Base-by-base conservation (phyloP, 2,797 vertebrate genomes). In the Pipistrellus pipistrellus region DNA sequence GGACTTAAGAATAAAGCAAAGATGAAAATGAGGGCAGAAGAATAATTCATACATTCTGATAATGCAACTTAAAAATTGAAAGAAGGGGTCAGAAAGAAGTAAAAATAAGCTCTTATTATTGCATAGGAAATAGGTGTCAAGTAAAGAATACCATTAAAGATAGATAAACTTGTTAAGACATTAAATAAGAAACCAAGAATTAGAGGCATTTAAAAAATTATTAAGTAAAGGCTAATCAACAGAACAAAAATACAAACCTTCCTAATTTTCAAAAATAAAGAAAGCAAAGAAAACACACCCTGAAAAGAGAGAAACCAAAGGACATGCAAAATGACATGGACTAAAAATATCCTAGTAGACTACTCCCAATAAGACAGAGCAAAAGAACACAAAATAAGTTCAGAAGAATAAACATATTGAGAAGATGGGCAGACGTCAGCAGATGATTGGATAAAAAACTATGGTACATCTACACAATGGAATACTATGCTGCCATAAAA, bases 201-300 rank as follows among this genome's bases (percentile, higher is more conserved):
- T 15, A 8, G 5, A 85, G 20, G n/a, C 44, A 81, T 80, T 88
- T 71, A 3, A 75, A 59, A 93, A n/a, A 14, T 85, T 92, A 2
- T 72, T 72, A 71, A 84, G 30, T 84, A 83, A 92, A 75, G 11
- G 32, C 18, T 80, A 77, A 30, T 41, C 69, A 69, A 78, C 0
- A 69, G 62, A 91, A 85, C n/a, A 88, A 90, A 83, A 46, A 55
- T 72, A 66, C 1, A 91, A 84, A 68, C 11, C 62, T 59, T 71
- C 48, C 35, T 88, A 66, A 84, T 51, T 72, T 93, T 88, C 48
- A 32, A 76, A 91, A 83, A 30, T 83, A 85, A 71, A 48, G 41
- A 88, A 51, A 55, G n/a, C 38, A 71, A 90, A 86, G 18, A 91
- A 75, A 90, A 69, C 35, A 83, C 41, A 85, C 14, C 14, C 53